phyloP scores from a whole-genome alignment of 2,888 invertebrate species.

The Augochlorella aurata region DNA sequence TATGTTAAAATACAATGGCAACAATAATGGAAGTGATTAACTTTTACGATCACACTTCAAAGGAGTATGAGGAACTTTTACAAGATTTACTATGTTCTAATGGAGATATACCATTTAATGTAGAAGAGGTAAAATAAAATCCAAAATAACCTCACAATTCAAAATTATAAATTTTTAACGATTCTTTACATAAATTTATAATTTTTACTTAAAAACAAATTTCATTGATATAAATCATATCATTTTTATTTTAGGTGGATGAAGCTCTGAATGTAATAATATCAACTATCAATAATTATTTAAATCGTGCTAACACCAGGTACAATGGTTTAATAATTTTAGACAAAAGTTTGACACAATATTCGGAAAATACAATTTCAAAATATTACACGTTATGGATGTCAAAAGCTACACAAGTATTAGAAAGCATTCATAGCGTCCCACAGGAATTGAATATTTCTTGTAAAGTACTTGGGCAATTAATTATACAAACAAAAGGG shows the following conservation, averaged over 20 bases:
- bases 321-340: conserved; percentile 70
- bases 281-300: conserved; percentile 70
- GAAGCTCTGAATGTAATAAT: conserved; percentile 63
- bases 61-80: conserved; percentile 68
- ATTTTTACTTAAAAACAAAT: not conserved
- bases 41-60: conserved; percentile 63
- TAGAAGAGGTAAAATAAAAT: conserved; percentile 66
- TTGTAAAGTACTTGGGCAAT: conserved; percentile 68
- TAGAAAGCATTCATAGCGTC: conserved; percentile 69
- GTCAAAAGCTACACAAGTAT: conserved; percentile 69
- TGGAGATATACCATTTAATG: conserved; percentile 69
- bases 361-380: conserved; percentile 65
- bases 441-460: conserved; percentile 64
- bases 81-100: conserved; percentile 61
- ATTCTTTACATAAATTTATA: not conserved
- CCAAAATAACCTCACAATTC: conserved; percentile 9
- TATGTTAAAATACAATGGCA: conserved; percentile 38
- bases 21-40: conserved; percentile 63
- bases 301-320: conserved; percentile 72
- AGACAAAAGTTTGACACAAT: conserved; percentile 60
- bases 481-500: conserved; percentile 70
- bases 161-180: not conserved
- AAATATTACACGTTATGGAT: conserved; percentile 76
- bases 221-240: not conserved
- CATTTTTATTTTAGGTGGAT: conserved; percentile 64